Conservation (phyloP, 2,888 invertebrate genomes). For the Drosophila neonasuta region DNA sequence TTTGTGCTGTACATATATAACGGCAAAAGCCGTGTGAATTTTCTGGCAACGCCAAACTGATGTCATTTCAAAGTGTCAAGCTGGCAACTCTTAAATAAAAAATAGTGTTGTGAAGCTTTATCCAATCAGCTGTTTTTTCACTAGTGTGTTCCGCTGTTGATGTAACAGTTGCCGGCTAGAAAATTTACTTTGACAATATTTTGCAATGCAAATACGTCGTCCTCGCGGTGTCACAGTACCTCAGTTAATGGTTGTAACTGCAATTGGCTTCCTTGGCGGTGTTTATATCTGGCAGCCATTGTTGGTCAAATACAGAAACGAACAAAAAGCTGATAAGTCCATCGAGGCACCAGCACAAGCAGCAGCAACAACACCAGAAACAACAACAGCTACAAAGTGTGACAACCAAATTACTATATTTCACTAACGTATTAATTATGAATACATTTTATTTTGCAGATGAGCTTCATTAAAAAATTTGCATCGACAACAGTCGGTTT, state of each 20-base stretch:
- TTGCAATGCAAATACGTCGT: constrained; percentile 81
- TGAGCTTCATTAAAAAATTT: constrained; percentile 78
- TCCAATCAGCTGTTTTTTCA: constrained; percentile 35
- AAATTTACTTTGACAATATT: background rate
- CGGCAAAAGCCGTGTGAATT: background rate
- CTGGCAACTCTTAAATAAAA: background rate
- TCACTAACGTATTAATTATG: background rate
- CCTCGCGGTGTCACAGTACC: constrained; percentile 79
- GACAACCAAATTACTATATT: background rate
- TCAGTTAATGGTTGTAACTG: constrained; percentile 81
- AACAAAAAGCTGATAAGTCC: constrained; percentile 36
- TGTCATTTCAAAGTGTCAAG: background rate
- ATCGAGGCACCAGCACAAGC: constrained; percentile 17
- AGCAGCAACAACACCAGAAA: constrained; percentile 10
- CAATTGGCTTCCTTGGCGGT: constrained; percentile 80
- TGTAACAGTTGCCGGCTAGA: constrained; percentile 46
- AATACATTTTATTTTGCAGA: constrained; percentile 64
- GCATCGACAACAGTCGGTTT: constrained; percentile 71
- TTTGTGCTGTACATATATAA: constrained; percentile 4
- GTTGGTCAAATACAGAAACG: constrained; percentile 72
- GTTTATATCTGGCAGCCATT: constrained; percentile 83
- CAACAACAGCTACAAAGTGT: constrained; percentile 54
- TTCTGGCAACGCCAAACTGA: constrained; percentile 38
- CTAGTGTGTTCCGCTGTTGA: constrained; percentile 30
- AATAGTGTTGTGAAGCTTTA: constrained; percentile 25